Base-by-base conservation (phyloP, 2,113 vertebrate species). In the Melanotaenia duboulayi region DNA sequence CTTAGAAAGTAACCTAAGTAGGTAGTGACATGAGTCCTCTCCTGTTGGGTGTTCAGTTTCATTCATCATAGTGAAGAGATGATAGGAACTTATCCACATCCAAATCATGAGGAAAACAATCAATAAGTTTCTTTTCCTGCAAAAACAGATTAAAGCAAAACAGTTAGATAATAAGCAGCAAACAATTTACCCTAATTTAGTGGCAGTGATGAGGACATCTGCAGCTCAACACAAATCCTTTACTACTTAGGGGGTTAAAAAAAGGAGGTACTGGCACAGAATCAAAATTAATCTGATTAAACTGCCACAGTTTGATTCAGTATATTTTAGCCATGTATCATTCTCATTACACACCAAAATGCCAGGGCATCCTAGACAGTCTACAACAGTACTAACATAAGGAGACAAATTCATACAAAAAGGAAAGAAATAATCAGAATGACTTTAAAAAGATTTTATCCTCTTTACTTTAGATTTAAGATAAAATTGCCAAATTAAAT, bases 1-100 rank as follows among this genome's bases (percentile, higher is more conserved):
- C 74, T 77, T 65, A 75, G 76, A 82, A 6, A 44, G 55, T 67
- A 83, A 87, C 71, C 40, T 28, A 65, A 86, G 74, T 25, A 84
- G 80, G 22, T 74, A 22, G 70, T 48, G 11, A 51, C 66, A 61
- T 16, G 4, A 32, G 68, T 78, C 70, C 52, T 76, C 75, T 78
- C 42, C 32, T 22, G 56, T 61, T 63, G 52, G 20, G 14, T 49
- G 71, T 65, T 48, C 17, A 4, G 9, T 68, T 84, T 95, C 87
- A 97, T 89, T 99, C 97, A 67, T 99, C 98, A 22, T 99, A 99
- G 94, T 98, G 97, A 81, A 99, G 94, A 10, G 97, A 99, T 57
- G 97, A 93, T 79, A 99, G 93, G 90, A 99, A 99, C 87, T 99
- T 99, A 76, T 99, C 98, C 88, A 99, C 98, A 51, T 99, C 98